A percentile compares a stretch with the other conserved stretches of the same genome.
These are phyloP conservation scores for Mythimna pallens DNA, from an alignment of 2,888 invertebrate genomes.

Conservation along the genomic window DNA sequence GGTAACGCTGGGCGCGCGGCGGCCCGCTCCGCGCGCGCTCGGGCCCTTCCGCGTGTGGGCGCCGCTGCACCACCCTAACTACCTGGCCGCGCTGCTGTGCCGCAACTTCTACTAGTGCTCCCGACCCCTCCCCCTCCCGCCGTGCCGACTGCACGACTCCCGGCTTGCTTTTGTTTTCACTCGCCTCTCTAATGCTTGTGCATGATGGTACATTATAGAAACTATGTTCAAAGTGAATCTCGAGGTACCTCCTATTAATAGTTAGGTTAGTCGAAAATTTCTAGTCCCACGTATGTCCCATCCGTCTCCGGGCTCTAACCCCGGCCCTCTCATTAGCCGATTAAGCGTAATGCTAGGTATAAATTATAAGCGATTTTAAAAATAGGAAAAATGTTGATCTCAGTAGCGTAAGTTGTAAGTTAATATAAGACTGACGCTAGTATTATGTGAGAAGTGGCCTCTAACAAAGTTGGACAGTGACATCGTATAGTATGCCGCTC, in stretches of 20 bases:
- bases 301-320: constrained; percentile 44
- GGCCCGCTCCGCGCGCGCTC: constrained; percentile 63
- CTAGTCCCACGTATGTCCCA: constrained; percentile 46
- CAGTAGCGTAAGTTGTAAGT: constrained; percentile 69
- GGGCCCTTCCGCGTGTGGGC: constrained; percentile 72
- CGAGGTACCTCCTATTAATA: constrained; percentile 41
- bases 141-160: constrained; percentile 23
- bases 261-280: constrained; percentile 51
- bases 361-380: constrained; percentile 67
- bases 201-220: constrained; percentile 45
- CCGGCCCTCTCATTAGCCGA: constrained; percentile 63
- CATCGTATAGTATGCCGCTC: constrained; percentile 54
- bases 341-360: constrained; percentile 70
- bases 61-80: constrained; percentile 85
- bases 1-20: constrained; percentile 81
- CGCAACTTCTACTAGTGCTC: constrained; percentile 84
- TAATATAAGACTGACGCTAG: constrained; percentile 79
- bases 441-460: constrained; percentile 68
- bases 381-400: constrained; percentile 70
- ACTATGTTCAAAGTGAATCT: constrained; percentile 26
- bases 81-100: constrained; percentile 87
- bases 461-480: constrained; percentile 64
- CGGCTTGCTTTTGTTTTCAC: constrained; percentile 42
- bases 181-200: constrained; percentile 29
- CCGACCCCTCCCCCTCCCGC: constrained; percentile 49